These are phyloP conservation scores for Psammodynastes pulverulentus DNA, from an alignment of 2,113 vertebrate species.

Conservation along the genomic window DNA sequence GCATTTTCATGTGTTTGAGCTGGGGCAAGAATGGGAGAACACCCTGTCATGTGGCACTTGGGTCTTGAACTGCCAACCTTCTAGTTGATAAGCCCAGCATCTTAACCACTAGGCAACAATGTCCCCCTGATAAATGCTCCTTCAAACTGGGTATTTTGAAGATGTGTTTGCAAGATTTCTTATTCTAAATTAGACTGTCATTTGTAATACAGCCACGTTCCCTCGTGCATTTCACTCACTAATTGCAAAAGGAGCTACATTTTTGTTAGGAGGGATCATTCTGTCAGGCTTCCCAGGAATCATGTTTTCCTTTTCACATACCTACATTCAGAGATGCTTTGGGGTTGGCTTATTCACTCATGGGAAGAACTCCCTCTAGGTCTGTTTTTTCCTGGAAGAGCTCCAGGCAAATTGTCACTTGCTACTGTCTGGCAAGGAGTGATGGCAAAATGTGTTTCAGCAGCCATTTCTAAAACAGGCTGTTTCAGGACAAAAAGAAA, in stretches of 20 bases:
- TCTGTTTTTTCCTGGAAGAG: slow-evolving; percentile 26
- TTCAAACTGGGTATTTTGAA: background rate
- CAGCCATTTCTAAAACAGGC: background rate
- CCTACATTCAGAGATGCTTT: background rate
- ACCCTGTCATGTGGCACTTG: background rate
- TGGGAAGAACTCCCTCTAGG: slow-evolving; percentile 23
- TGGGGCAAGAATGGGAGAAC: background rate
- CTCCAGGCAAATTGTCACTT: slow-evolving; percentile 35
- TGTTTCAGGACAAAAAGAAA: background rate
- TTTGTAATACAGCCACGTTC: background rate
- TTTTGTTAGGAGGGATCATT: background rate
- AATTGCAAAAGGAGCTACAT: background rate
- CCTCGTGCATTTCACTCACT: background rate
- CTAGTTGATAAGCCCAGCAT: background rate
- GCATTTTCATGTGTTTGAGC: background rate
- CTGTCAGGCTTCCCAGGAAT: slow-evolving; percentile 4
- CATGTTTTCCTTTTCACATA: background rate
- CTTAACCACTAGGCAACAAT: background rate
- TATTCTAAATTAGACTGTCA: background rate
- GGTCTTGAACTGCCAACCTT: background rate
- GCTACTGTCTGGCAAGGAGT: background rate
- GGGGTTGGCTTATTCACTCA: slow-evolving; percentile 28
- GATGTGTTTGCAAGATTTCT: background rate
- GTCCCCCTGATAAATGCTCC: background rate
- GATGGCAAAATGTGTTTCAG: slow-evolving; percentile 32